Percentiles rank a stretch among this genome's conserved stretches.
phyloP scores from a whole-genome alignment of 2,113 vertebrate genomes.

The Corythornis cristatus region DNA sequence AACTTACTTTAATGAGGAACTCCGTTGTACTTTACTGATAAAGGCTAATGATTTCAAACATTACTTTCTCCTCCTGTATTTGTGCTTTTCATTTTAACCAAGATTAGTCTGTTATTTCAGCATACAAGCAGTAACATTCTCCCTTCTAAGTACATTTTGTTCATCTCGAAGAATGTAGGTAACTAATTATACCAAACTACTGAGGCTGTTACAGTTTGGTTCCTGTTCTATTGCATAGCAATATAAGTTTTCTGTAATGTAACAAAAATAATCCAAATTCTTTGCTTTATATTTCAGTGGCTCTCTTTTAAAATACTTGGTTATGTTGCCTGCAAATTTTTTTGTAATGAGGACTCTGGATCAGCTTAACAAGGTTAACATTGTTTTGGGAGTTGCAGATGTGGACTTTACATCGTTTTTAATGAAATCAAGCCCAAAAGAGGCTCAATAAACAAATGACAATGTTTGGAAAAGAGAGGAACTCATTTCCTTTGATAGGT shows the following conservation, averaged over 20 bases:
- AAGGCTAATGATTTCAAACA: constrained; percentile 79
- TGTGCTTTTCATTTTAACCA: constrained; percentile 76
- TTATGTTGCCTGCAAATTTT: constrained; percentile 74
- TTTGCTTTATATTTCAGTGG: constrained; percentile 68
- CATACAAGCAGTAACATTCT: constrained; percentile 69
- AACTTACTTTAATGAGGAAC: constrained; percentile 77
- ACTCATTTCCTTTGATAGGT: constrained; percentile 86
- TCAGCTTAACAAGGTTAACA: constrained; percentile 80
- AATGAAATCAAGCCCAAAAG: constrained; percentile 83
- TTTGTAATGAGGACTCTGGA: constrained; percentile 77
- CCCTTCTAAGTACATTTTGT: constrained; percentile 72
- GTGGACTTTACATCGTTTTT: constrained; percentile 78
- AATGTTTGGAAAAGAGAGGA: constrained; percentile 85
- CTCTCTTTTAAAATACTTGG: constrained; percentile 61
- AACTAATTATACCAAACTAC: constrained; percentile 80
- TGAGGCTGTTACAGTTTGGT: constrained; percentile 73
- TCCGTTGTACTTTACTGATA: constrained; percentile 77
- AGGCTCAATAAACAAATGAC: constrained; percentile 87
- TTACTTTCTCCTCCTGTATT: constrained; percentile 72
- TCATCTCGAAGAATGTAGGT: constrained; percentile 78
- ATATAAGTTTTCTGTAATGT: constrained; percentile 73
- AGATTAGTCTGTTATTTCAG: constrained; percentile 73
- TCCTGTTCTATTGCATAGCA: constrained; percentile 70
- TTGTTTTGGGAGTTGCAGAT: constrained; percentile 83
- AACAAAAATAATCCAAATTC: constrained; percentile 77